A percentile compares a stretch with the other conserved stretches of the same genome.
Evolutionary conservation across 2,113 vertebrate genomes (phyloP).

Genomic region (Xenopus borealis): DNA sequence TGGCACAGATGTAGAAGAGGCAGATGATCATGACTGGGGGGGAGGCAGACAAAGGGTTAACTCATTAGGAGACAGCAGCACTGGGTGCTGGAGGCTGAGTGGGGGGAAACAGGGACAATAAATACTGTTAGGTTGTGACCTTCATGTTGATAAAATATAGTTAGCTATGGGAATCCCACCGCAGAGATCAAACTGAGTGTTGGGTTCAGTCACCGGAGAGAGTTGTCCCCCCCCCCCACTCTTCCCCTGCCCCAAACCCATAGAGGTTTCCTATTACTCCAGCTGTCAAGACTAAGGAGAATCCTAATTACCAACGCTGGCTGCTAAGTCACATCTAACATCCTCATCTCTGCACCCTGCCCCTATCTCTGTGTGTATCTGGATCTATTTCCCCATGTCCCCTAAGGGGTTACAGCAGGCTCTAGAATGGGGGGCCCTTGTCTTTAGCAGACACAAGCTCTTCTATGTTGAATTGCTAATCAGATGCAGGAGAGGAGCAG

Average conservation of each 20-base stretch:
- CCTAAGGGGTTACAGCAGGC: constrained; percentile 24
- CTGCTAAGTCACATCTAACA: constrained; percentile 33
- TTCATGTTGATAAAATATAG: constrained; percentile 34
- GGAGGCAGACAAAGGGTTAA: neutral
- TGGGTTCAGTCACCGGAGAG: neutral
- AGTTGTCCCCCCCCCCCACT: constrained; percentile 6
- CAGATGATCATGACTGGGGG: too few species aligned
- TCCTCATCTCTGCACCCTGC: constrained; percentile 28
- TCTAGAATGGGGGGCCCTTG: constrained; percentile 17
- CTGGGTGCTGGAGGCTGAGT: neutral
- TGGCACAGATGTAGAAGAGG: too few species aligned
- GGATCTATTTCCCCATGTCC: neutral
- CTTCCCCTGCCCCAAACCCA: constrained; percentile 27
- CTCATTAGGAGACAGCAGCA: neutral
- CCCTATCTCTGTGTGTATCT: constrained; percentile 4
- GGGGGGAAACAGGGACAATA: constrained; percentile 5
- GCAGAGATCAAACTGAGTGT: constrained; percentile 34
- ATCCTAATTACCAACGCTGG: constrained; percentile 36
- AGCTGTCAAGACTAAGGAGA: constrained; percentile 38
- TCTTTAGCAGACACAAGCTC: constrained; percentile 16
- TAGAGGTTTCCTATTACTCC: constrained; percentile 39
- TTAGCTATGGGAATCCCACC: constrained; percentile 36
- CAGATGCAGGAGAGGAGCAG: constrained; percentile 9
- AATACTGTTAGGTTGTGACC: constrained; percentile 43
- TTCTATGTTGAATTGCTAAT: constrained; percentile 29